A percentile compares a stretch with the other conserved stretches of the same genome.
phyloP scores from a whole-genome alignment of 2,888 invertebrate species.

The Patella pellucida region DNA sequence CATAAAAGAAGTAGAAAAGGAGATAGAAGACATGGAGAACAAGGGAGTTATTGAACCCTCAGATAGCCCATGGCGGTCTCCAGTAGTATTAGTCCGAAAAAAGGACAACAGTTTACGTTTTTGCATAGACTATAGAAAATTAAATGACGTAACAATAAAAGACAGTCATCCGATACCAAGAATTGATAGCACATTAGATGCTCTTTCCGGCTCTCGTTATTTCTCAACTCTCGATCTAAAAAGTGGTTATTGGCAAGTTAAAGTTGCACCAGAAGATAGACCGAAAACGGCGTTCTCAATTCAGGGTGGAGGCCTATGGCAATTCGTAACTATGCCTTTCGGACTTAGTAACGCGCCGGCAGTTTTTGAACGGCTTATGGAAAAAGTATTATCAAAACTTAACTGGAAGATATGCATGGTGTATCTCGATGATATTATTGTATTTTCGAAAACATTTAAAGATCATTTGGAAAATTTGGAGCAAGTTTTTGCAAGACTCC shows the following conservation, averaged over 20 bases:
- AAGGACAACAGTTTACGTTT: background rate
- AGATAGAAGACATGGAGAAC: background rate
- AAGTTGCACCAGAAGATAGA: slow-evolving; percentile 22
- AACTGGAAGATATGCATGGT: slow-evolving; percentile 31
- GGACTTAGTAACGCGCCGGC: slow-evolving; percentile 31
- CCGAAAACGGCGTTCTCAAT: slow-evolving; percentile 40
- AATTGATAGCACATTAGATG: background rate
- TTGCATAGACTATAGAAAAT: slow-evolving; percentile 12
- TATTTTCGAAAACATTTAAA: slow-evolving; percentile 29
- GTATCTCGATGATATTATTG: slow-evolving; percentile 37
- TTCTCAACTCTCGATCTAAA: background rate
- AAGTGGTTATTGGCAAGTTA: background rate
- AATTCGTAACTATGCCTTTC: slow-evolving; percentile 32
- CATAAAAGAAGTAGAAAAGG: background rate
- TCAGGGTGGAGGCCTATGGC: slow-evolving; percentile 35
- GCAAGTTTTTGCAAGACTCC: slow-evolving; percentile 30
- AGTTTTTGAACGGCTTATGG: slow-evolving; percentile 19
- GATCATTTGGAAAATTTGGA: slow-evolving; percentile 30
- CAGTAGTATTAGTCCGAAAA: background rate
- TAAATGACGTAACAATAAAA: too few relatives aligned
- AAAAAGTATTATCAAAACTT: slow-evolving; percentile 18
- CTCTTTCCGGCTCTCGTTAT: background rate
- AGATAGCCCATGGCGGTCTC: background rate
- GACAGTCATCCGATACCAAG: background rate
- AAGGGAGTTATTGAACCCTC: background rate